A percentile compares a stretch with the other conserved stretches of the same genome.
phyloP scores from a whole-genome alignment of 2,888 invertebrate species.

The Andricus curvator region DNA sequence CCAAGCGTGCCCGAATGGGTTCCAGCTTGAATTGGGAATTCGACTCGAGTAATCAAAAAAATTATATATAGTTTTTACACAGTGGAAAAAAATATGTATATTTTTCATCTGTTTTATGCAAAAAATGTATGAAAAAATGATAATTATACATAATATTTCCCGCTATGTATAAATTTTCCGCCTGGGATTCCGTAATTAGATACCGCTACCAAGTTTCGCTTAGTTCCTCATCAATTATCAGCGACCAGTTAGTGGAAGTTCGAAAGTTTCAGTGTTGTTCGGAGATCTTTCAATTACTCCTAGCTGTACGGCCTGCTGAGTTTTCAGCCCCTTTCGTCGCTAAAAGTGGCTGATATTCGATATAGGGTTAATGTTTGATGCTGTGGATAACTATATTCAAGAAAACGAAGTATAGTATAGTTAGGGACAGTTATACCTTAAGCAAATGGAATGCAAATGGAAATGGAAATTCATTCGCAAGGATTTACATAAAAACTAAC shows the following conservation, averaged over 20 bases:
- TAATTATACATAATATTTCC: no score
- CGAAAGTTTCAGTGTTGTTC: slow-evolving; percentile 28
- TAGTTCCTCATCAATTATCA: slow-evolving; percentile 23
- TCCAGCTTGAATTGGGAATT: no score
- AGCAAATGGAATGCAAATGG: slow-evolving; percentile 35
- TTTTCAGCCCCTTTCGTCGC: slow-evolving; percentile 19
- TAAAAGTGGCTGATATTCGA: slow-evolving; percentile 11
- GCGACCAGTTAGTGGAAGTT: slow-evolving; percentile 15
- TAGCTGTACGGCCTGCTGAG: slow-evolving; percentile 18
- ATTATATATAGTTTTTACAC: no score
- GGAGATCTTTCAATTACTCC: slow-evolving; percentile 27
- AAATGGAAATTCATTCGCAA: slow-evolving; percentile 30
- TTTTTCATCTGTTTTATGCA: no score
- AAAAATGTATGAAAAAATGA: no score
- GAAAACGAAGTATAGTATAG: slow-evolving; percentile 15
- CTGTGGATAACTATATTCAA: slow-evolving; percentile 20
- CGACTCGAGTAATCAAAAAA: no score
- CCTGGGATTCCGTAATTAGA: background rate
- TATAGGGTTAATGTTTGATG: slow-evolving; percentile 26
- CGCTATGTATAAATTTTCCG: no score
- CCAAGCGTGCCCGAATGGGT: no score
- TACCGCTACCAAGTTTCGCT: background rate
- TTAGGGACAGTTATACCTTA: slow-evolving; percentile 27
- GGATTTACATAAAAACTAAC: slow-evolving; percentile 39
- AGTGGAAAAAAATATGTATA: no score